These are phyloP conservation scores for Erynnis tages DNA, from an alignment of 2,888 invertebrate genomes.

Conservation along the genomic window DNA sequence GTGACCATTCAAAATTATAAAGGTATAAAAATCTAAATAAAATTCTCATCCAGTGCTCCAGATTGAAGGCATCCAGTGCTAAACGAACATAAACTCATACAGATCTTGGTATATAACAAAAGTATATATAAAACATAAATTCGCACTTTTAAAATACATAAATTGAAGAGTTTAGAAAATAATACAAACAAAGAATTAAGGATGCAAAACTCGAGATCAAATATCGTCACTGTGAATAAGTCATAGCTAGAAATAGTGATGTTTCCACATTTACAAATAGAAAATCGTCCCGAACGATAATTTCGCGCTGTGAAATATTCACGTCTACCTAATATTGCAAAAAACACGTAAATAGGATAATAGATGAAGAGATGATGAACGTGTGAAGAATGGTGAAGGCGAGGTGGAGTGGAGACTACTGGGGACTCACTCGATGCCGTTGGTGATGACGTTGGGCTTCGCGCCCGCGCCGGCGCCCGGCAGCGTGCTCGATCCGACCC, in stretches of 20 bases:
- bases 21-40: not conserved
- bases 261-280: conserved; percentile 25
- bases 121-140: conserved; percentile 53
- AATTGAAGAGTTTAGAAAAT: conserved; percentile 45
- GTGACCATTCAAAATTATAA: not conserved
- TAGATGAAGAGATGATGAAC: conserved; percentile 6
- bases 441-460: conserved; percentile 51
- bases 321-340: conserved; percentile 61
- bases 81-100: conserved; percentile 24
- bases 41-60: no score
- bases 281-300: conserved; percentile 59
- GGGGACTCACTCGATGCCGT: conserved; percentile 58
- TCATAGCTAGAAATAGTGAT: conserved; percentile 60
- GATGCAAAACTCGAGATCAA: conserved; percentile 72
- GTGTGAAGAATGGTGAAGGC: conserved; percentile 21
- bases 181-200: conserved; percentile 47
- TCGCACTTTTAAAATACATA: conserved; percentile 55
- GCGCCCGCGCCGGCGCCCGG: conserved; percentile 41
- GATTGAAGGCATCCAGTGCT: conserved; percentile 15
- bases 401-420: no score
- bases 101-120: conserved; percentile 39
- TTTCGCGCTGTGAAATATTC: conserved; percentile 73
- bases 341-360: conserved; percentile 20
- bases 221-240: conserved; percentile 61
- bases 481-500: conserved; percentile 41